Base-by-base conservation (phyloP, 2,797 vertebrate genomes). In the Macropus fuliginosus region DNA sequence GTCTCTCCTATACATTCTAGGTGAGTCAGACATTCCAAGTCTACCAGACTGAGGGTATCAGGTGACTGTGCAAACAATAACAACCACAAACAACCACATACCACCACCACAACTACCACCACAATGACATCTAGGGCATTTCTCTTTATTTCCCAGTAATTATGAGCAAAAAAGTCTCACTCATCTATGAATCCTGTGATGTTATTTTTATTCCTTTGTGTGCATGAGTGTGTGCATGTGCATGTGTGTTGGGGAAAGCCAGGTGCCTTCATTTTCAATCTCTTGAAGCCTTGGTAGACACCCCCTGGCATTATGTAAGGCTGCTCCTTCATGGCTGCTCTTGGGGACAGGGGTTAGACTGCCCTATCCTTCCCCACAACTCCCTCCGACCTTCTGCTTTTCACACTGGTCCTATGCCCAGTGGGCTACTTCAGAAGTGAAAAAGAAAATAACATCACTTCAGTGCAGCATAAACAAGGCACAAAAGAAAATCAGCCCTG, bases 401-500 rank as follows among this genome's bases (percentile, higher is more conserved):
- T 81, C n/a, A 31, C 56, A 81, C 40, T 27, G 91, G 91, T 55
- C 91, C 40, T 57, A 90, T 54, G 40, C 66, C 40, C 29, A 95
- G 66, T 62, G 56, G 90, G 52, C 52, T 94, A 90, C 94, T 94
- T 95, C 74, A 40, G 57, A 90, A 94, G 92, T 56, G 55, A 55
- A 91, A 55, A 29, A 91, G 28, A 90, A 94, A 94, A 93, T 94
- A 92, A 90, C 40, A 40, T 91, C 54, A 54, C 66, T 54, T 96
- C 50, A 93, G 54, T 55, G 89, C 74, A 52, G 54, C 55, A 28
- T 96, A 87, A 92, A 93, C 91, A 87, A 91, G 56, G 31, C 95
- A 87, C 90, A 90, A 87, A 95, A 93, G 66, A 93, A 94, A 94
- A 2, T 11, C 91, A 94, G 92, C 91, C 95, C 62, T 66, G 57